These are phyloP conservation scores for Elysia crispata DNA, from an alignment of 2,888 invertebrate species.

Conservation along the genomic window DNA sequence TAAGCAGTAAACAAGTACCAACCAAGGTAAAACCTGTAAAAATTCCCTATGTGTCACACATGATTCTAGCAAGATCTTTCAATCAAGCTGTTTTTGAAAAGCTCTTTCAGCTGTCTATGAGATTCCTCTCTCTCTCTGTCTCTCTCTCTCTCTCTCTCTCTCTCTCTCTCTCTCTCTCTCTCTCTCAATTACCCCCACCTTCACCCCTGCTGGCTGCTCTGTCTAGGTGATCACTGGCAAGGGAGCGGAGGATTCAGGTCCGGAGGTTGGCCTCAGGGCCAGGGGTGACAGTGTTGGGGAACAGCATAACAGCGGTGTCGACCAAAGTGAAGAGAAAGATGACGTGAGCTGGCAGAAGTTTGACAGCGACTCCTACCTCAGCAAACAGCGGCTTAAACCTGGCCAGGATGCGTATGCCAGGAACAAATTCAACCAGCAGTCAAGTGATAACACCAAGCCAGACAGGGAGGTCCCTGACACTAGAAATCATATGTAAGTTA, in stretches of 20 bases:
- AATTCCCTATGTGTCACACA: too few relatives aligned
- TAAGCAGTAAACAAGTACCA: too few relatives aligned
- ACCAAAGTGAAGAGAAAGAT: neutral
- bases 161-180: too few relatives aligned
- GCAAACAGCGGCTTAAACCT: constrained; percentile 14
- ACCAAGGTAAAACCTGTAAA: too few relatives aligned
- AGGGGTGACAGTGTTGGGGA: neutral
- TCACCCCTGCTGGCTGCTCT: neutral
- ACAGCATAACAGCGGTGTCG: neutral
- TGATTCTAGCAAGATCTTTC: too few relatives aligned
- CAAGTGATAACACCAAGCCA: constrained; percentile 90
- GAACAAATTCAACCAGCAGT: constrained; percentile 89
- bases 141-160: too few relatives aligned
- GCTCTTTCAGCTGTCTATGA: too few relatives aligned
- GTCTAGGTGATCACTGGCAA: constrained; percentile 21
- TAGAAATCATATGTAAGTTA: constrained; percentile 75
- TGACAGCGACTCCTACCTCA: constrained; percentile 41
- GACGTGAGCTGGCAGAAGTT: constrained; percentile 39
- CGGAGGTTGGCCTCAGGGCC: neutral
- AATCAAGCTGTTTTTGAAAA: too few relatives aligned
- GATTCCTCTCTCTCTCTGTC: too few relatives aligned
- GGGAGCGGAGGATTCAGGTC: neutral
- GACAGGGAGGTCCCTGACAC: constrained; percentile 86
- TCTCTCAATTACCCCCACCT: neutral
- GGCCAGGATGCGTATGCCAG: constrained; percentile 80